Conservation (phyloP, 2,113 vertebrate genomes). For the Petromus typicus region DNA sequence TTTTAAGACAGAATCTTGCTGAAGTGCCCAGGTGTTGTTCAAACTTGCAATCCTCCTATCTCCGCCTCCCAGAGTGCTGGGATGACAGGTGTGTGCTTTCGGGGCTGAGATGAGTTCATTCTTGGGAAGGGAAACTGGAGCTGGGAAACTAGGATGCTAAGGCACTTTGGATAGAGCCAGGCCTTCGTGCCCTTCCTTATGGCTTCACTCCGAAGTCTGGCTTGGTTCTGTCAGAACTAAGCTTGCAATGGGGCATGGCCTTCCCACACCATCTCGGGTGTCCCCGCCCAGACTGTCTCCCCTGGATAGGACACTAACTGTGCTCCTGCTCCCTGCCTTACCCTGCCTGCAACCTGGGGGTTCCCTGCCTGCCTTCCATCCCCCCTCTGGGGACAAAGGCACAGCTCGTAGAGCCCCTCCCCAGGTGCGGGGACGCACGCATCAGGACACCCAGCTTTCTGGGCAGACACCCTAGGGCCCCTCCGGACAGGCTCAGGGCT, state of each 20-base stretch:
- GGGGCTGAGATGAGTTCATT: background rate
- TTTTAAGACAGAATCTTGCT: background rate
- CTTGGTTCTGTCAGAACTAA: background rate
- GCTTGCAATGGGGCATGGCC: rapidly evolving
- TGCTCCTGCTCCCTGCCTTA: background rate
- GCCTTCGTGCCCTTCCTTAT: background rate
- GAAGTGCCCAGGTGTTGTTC: background rate
- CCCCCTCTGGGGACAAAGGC: background rate
- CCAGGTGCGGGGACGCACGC: background rate
- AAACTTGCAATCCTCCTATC: background rate
- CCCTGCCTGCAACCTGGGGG: background rate
- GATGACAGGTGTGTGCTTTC: background rate
- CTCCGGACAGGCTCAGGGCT: background rate
- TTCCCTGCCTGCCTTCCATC: background rate
- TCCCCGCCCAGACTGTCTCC: background rate
- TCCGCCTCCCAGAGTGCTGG: background rate
- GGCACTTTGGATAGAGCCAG: no score
- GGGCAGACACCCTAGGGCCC: background rate
- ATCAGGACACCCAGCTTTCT: no score
- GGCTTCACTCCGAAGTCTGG: no score
- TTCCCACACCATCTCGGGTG: background rate
- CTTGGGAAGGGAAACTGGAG: background rate
- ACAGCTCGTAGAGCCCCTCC: background rate
- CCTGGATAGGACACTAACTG: background rate
- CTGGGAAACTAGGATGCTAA: background rate